Percentiles rank a stretch among this genome's conserved stretches.
These are phyloP conservation scores for Limnephilus auricula DNA, from an alignment of 2,888 invertebrate genomes.

Conservation along the genomic window DNA sequence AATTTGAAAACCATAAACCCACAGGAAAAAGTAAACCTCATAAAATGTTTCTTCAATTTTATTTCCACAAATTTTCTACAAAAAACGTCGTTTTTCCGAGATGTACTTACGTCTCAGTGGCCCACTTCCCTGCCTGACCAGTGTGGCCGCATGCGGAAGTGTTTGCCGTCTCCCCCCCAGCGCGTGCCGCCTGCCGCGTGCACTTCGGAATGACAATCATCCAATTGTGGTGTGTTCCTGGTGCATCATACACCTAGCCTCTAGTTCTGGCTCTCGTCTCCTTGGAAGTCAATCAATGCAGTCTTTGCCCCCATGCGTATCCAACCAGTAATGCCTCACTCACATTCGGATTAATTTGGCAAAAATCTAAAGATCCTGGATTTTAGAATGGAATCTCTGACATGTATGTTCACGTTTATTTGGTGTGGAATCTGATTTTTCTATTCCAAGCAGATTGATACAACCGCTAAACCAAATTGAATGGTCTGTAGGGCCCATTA, in stretches of 20 bases:
- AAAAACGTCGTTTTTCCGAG: neutral
- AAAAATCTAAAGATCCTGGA: neutral
- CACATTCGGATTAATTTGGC: neutral
- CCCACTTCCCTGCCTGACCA: neutral
- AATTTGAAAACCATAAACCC: too few species aligned
- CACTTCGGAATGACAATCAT: conserved; percentile 28
- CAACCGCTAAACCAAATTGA: too few species aligned
- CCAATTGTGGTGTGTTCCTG: conserved; percentile 34
- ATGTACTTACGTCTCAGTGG: neutral
- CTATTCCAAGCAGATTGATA: too few species aligned
- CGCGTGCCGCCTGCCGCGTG: neutral
- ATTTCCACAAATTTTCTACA: neutral
- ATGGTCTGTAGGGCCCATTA: too few species aligned
- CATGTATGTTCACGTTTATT: too few species aligned
- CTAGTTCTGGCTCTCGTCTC: neutral
- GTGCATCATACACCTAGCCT: conserved; percentile 6
- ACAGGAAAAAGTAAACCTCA: too few species aligned
- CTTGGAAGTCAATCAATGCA: conserved; percentile 10
- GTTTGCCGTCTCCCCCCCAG: neutral
- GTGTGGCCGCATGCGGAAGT: conserved; percentile 4
- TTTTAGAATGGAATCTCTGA: too few species aligned
- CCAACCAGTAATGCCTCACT: neutral
- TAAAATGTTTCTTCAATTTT: too few species aligned
- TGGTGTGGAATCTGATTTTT: too few species aligned
- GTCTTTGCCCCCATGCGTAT: neutral